Evolutionary conservation across 2,888 invertebrate species (phyloP).

Genomic region (Eilema griseolum): DNA sequence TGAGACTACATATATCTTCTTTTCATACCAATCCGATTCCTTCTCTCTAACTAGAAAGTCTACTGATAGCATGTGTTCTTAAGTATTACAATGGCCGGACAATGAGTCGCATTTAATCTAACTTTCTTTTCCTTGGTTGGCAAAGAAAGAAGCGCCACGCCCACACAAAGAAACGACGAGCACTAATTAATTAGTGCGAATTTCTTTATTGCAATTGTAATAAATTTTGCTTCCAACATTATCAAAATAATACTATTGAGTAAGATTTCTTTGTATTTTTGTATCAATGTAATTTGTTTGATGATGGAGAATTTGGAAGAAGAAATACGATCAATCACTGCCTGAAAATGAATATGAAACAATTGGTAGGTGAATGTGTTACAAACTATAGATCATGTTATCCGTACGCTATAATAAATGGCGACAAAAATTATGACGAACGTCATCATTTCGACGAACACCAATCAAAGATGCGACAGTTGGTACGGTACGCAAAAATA

Average conservation of each 20-base stretch:
- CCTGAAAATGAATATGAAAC: not conserved
- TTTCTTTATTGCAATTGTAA: conserved; percentile 72
- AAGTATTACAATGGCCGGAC: conserved; percentile 54
- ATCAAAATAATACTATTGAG: conserved; percentile 33
- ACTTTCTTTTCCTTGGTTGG: conserved; percentile 76
- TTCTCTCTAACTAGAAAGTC: conserved; percentile 29
- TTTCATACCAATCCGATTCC: conserved; percentile 18
- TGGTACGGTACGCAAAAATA: no score
- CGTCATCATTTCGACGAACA: no score
- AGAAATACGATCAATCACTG: not conserved
- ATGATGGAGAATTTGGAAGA: not conserved
- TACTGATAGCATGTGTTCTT: conserved; percentile 40
- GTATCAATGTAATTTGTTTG: conserved; percentile 13
- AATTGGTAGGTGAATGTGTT: not conserved
- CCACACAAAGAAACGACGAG: conserved; percentile 74
- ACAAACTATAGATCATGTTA: no score
- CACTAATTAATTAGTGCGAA: conserved; percentile 79
- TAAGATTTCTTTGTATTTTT: conserved; percentile 38
- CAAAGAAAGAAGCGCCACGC: conserved; percentile 75
- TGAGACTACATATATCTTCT: conserved; percentile 13
- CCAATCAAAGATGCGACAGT: no score
- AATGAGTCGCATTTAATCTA: conserved; percentile 77
- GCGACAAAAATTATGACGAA: no score
- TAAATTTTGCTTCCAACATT: conserved; percentile 58
- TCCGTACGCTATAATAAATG: no score